Evolutionary conservation across 2,888 invertebrate species (phyloP).

Genomic region (Autographa gamma): DNA sequence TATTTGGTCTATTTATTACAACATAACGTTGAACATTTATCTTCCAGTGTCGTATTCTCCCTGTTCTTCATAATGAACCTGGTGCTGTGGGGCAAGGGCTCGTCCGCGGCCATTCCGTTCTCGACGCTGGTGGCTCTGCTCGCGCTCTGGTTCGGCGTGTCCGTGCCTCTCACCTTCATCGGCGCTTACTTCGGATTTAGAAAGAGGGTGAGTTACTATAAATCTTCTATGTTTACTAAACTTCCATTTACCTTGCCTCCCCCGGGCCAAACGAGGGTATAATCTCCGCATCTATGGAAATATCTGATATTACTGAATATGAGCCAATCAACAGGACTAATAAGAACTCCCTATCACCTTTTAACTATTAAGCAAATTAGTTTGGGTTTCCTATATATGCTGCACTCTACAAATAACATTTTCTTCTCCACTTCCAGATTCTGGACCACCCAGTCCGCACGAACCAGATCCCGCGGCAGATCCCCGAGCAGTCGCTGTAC

Average conservation of each 20-base stretch:
- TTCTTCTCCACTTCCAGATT: constrained; percentile 87
- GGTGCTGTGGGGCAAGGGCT: constrained; percentile 98
- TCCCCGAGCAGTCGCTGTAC: constrained; percentile 99
- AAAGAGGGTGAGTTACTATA: constrained; percentile 93
- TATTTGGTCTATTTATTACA: too few relatives aligned
- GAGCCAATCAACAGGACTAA: too few relatives aligned
- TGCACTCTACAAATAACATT: too few relatives aligned
- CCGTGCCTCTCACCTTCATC: constrained; percentile 98
- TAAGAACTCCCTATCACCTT: too few relatives aligned
- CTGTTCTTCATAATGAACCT: constrained; percentile 99
- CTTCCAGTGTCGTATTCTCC: constrained; percentile 96
- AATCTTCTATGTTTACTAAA: too few relatives aligned
- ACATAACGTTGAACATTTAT: background rate
- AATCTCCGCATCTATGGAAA: too few relatives aligned
- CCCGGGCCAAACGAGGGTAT: too few relatives aligned
- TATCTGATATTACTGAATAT: too few relatives aligned
- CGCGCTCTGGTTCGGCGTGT: constrained; percentile 99
- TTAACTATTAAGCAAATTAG: too few relatives aligned
- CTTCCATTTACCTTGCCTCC: too few relatives aligned
- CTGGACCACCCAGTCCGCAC: constrained; percentile 99
- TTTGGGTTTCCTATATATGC: too few relatives aligned
- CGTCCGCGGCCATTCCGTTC: constrained; percentile 99
- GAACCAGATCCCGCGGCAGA: constrained; percentile 99
- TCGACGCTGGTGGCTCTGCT: constrained; percentile 97
- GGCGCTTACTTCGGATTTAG: constrained; percentile 99